phyloP scores from a whole-genome alignment of 2,797 vertebrate species.

The Carduelis carduelis region DNA sequence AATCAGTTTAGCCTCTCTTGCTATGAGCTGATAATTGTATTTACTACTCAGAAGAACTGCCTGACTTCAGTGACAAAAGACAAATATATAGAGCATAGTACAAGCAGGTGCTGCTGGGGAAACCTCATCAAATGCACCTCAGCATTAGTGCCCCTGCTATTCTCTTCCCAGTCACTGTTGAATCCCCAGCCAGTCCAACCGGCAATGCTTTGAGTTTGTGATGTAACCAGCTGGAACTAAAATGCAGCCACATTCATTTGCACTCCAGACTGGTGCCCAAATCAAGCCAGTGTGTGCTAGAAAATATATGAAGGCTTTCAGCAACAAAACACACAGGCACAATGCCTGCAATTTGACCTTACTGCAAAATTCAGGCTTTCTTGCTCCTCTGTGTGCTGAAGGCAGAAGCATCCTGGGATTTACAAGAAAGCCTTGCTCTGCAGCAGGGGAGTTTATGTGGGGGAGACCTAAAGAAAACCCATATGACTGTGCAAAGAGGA shows the following conservation, averaged over 20 bases:
- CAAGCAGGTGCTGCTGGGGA: background rate
- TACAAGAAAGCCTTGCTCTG: background rate
- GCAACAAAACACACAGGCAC: background rate
- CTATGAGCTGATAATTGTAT: background rate
- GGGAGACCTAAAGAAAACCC: background rate
- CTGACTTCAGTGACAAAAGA: background rate
- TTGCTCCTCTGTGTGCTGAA: background rate
- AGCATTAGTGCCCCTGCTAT: background rate
- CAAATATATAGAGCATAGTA: background rate
- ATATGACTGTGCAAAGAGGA: background rate
- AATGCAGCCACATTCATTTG: background rate
- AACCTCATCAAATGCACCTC: background rate
- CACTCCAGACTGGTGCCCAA: background rate
- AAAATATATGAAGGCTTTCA: background rate
- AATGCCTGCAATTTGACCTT: background rate
- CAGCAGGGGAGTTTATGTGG: background rate
- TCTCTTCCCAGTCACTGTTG: background rate
- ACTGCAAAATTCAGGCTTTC: background rate
- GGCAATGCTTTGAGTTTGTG: background rate
- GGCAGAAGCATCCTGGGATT: background rate
- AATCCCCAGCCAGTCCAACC: background rate
- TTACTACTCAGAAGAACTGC: background rate
- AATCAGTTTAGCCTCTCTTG: background rate
- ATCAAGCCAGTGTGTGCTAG: background rate
- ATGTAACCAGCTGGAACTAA: conserved; percentile 21